A percentile compares a stretch with the other conserved stretches of the same genome.
Conservation (phyloP, 1,140 invertebrate genomes). For the Zaprionus davidi region DNA sequence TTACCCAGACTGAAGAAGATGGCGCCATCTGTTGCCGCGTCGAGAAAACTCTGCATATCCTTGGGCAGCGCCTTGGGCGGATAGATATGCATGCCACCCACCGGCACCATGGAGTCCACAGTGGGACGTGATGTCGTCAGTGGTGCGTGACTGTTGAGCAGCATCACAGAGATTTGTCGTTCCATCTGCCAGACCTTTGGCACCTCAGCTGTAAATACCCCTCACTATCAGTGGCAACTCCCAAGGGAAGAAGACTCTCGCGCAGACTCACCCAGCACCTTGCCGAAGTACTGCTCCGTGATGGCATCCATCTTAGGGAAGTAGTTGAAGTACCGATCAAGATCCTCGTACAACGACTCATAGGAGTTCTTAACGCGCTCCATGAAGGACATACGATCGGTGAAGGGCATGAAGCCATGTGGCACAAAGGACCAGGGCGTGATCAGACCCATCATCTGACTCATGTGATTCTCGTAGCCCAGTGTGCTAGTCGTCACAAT, state of each 20-base stretch:
- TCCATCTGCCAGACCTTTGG: conserved; percentile 85
- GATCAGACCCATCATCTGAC: conserved; percentile 78
- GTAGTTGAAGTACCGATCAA: conserved; percentile 59
- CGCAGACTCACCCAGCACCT: conserved; percentile 61
- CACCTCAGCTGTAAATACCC: conserved; percentile 64
- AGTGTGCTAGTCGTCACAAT: conserved; percentile 78
- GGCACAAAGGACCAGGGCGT: conserved; percentile 82
- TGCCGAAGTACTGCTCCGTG: conserved; percentile 72
- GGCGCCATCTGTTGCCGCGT: conserved; percentile 85
- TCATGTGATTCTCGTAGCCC: conserved; percentile 78
- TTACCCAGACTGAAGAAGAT: conserved; percentile 87
- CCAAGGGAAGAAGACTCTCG: not conserved
- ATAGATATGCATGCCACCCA: conserved; percentile 83
- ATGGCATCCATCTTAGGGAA: conserved; percentile 83
- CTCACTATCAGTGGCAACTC: not conserved
- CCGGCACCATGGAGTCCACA: conserved; percentile 70
- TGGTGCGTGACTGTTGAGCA: conserved; percentile 81
- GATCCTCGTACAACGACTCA: conserved; percentile 60
- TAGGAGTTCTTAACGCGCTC: conserved; percentile 81
- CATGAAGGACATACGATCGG: conserved; percentile 81
- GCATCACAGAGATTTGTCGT: conserved; percentile 84
- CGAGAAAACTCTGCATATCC: conserved; percentile 83
- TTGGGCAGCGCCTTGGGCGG: conserved; percentile 76
- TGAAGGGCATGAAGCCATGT: conserved; percentile 66
- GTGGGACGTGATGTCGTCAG: conserved; percentile 71